Evolutionary conservation across 2,888 invertebrate species (phyloP).

Genomic region (Drosophila merina): DNA sequence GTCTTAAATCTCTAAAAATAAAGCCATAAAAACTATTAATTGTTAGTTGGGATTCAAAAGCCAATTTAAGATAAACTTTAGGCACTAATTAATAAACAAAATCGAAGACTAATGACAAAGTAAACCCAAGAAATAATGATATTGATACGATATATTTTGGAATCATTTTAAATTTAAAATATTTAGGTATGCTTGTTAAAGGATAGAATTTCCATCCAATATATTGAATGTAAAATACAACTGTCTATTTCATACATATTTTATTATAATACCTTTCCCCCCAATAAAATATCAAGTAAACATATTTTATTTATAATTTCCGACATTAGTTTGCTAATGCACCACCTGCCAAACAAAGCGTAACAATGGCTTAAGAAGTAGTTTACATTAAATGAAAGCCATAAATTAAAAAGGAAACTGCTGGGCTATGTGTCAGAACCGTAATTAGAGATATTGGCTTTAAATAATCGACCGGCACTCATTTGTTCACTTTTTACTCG

Average conservation of each 20-base stretch:
- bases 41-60: background rate
- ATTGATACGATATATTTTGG: too few relatives aligned
- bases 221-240: too few relatives aligned
- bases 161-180: too few relatives aligned
- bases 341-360: slow-evolving; percentile 65
- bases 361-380: slow-evolving; percentile 55
- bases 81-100: background rate
- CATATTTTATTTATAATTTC: slow-evolving; percentile 23
- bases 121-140: background rate
- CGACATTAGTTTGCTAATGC: slow-evolving; percentile 56
- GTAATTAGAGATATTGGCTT: slow-evolving; percentile 72
- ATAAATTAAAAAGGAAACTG: slow-evolving; percentile 71
- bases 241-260: too few relatives aligned
- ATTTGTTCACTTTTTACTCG: slow-evolving; percentile 69
- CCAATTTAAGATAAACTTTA: background rate
- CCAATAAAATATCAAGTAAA: slow-evolving; percentile 1
- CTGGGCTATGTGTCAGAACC: slow-evolving; percentile 70
- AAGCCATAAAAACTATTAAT: slow-evolving; percentile 3
- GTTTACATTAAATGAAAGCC: slow-evolving; percentile 62
- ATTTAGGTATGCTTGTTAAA: too few relatives aligned
- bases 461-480: slow-evolving; percentile 57
- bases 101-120: background rate
- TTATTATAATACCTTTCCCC: too few relatives aligned
- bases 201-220: too few relatives aligned
- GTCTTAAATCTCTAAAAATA: slow-evolving; percentile 3